Conservation (phyloP, 1,140 invertebrate species). For the Aphelenchoides fujianensis region DNA sequence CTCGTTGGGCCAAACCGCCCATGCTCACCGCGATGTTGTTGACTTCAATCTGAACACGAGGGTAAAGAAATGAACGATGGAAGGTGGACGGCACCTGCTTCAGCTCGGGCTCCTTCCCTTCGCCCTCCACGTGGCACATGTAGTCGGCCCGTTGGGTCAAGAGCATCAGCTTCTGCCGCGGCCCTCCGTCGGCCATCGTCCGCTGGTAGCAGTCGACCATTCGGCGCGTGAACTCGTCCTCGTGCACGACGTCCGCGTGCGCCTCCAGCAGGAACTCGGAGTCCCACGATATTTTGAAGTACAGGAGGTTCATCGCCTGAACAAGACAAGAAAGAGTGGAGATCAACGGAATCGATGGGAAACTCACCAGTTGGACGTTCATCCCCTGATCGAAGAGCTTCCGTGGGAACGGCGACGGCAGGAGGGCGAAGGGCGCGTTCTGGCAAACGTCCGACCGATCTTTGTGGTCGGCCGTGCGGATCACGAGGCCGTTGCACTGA, state of each 20-base stretch:
- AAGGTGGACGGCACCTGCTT: conserved; percentile 59
- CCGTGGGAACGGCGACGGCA: conserved; percentile 59
- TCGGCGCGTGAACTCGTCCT: conserved; percentile 57
- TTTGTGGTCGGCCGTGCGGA: conserved; percentile 55
- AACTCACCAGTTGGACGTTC: conserved; percentile 51
- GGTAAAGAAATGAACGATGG: no score
- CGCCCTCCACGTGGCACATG: conserved; percentile 56
- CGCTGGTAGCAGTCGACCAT: conserved; percentile 53
- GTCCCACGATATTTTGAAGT: conserved; percentile 60
- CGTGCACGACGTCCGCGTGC: conserved; percentile 54
- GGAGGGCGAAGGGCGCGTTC: conserved; percentile 53
- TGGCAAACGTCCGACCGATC: conserved; percentile 51
- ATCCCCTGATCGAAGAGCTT: conserved; percentile 53
- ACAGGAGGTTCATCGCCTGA: conserved; percentile 55
- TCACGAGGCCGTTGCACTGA: conserved; percentile 53
- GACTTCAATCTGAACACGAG: conserved; percentile 76
- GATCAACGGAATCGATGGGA: no score
- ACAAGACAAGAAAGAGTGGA: neutral
- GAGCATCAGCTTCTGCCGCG: conserved; percentile 44
- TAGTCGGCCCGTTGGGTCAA: conserved; percentile 61
- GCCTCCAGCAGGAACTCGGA: conserved; percentile 53
- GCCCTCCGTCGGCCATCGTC: conserved; percentile 44
- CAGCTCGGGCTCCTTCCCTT: conserved; percentile 35
- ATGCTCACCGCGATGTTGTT: conserved; percentile 93
- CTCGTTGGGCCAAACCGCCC: conserved; percentile 76